Conservation (phyloP, 2,113 vertebrate species). For the Tympanuchus pallidicinctus region DNA sequence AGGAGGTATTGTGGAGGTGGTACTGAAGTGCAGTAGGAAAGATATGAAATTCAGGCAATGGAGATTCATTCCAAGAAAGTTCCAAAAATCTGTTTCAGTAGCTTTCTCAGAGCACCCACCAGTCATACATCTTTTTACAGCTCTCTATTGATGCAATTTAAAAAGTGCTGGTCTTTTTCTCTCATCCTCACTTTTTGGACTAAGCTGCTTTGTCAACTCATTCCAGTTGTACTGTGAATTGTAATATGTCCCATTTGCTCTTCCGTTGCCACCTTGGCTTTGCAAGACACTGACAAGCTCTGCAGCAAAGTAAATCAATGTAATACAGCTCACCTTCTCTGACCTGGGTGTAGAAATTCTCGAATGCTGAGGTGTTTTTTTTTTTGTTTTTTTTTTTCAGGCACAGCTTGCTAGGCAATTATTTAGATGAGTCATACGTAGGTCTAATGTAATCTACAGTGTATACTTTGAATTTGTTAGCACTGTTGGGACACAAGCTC, state of each 20-base stretch:
- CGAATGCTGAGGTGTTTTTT: not conserved
- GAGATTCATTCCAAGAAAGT: not conserved
- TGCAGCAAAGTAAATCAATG: not conserved
- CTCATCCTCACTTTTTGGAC: not conserved
- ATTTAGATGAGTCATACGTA: slow-evolving; percentile 45
- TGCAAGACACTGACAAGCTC: not conserved
- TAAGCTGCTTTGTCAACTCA: not conserved
- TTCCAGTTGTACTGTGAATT: not conserved
- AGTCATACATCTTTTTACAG: not conserved
- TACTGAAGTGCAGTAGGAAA: not conserved
- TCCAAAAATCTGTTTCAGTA: not conserved
- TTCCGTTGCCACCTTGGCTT: not conserved
- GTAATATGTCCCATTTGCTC: not conserved
- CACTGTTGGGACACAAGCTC: not conserved
- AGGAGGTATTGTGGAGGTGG: not conserved
- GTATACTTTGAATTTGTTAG: slow-evolving; percentile 38
- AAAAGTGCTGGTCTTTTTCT: not conserved
- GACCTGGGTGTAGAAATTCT: slow-evolving; percentile 43
- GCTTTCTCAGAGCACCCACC: not conserved
- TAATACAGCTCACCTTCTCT: slow-evolving; percentile 40
- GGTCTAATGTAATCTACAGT: slow-evolving; percentile 23
- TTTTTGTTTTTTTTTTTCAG: not conserved
- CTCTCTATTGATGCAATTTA: not conserved
- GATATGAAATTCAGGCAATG: not conserved
- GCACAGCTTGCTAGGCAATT: slow-evolving; percentile 21